phyloP scores from a whole-genome alignment of 2,113 vertebrate genomes.

The Pomatostomus ruficeps region DNA sequence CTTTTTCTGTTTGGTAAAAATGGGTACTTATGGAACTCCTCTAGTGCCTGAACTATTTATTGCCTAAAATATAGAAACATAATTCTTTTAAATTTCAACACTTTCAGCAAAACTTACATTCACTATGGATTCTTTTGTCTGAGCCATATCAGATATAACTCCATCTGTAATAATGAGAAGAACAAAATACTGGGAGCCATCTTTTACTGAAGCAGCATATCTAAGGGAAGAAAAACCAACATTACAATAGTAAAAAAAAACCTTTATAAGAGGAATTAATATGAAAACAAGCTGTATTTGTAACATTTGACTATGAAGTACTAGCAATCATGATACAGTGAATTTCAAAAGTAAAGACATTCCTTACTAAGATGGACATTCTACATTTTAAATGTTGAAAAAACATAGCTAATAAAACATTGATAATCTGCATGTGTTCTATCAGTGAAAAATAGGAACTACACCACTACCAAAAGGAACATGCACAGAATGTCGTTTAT shows the following conservation, averaged over 20 bases:
- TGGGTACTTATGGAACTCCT: neutral
- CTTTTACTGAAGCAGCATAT: constrained; percentile 89
- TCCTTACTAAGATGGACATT: neutral
- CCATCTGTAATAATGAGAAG: constrained; percentile 95
- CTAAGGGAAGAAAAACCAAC: constrained; percentile 59
- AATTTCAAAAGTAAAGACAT: neutral
- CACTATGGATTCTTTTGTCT: constrained; percentile 94
- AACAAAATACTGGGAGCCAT: constrained; percentile 96
- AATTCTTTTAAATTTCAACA: neutral
- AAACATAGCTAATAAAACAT: neutral
- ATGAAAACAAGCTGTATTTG: neutral
- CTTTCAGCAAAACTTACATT: constrained; percentile 76
- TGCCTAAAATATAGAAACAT: too few species aligned
- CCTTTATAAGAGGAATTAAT: neutral
- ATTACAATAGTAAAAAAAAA: neutral
- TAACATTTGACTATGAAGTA: neutral
- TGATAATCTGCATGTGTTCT: neutral
- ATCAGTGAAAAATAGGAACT: neutral
- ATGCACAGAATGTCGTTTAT: neutral
- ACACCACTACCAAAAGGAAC: neutral
- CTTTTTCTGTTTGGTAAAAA: neutral
- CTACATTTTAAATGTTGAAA: neutral
- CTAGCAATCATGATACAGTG: neutral
- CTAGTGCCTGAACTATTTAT: neutral
- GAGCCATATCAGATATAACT: constrained; percentile 96